Percentiles rank a stretch among this genome's conserved stretches.
Conservation (phyloP, 2,888 invertebrate genomes). For the Drosophila putrida region DNA sequence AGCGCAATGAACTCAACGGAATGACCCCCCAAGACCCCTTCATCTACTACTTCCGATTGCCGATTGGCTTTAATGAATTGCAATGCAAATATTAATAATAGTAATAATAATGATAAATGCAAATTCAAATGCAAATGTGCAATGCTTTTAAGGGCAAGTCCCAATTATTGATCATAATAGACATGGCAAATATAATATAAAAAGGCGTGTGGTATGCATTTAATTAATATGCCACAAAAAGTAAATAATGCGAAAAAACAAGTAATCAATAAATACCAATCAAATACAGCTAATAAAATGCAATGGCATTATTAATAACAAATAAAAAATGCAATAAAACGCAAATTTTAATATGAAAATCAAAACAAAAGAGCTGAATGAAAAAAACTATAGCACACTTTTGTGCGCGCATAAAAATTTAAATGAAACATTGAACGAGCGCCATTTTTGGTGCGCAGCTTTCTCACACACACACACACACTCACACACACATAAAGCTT, state of each 20-base stretch:
- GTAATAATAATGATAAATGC: slow-evolving; percentile 47
- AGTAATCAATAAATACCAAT: slow-evolving; percentile 46
- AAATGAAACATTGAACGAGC: slow-evolving; percentile 48
- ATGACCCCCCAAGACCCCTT: not conserved
- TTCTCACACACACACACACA: slow-evolving; percentile 71
- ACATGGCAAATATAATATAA: slow-evolving; percentile 21
- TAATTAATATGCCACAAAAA: slow-evolving; percentile 45
- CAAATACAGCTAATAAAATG: slow-evolving; percentile 62
- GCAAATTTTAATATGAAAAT: slow-evolving; percentile 34
- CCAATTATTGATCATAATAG: slow-evolving; percentile 29
- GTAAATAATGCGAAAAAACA: slow-evolving; percentile 39
- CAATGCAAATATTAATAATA: slow-evolving; percentile 69
- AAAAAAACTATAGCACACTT: slow-evolving; percentile 57
- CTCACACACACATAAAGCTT: slow-evolving; percentile 61
- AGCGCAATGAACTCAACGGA: slow-evolving; percentile 53
- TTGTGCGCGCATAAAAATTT: slow-evolving; percentile 60
- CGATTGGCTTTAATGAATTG: slow-evolving; percentile 62
- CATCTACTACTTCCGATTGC: slow-evolving; percentile 1
- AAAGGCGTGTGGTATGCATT: slow-evolving; percentile 19
- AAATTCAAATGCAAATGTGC: slow-evolving; percentile 24
- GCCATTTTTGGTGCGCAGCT: slow-evolving; percentile 67
- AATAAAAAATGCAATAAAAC: slow-evolving; percentile 40
- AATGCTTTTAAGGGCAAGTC: slow-evolving; percentile 31
- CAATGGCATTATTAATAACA: slow-evolving; percentile 69
- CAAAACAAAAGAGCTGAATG: slow-evolving; percentile 23